Evolutionary conservation across 2,888 invertebrate genomes (phyloP).

Genomic region (Trachelus iudaicus): DNA sequence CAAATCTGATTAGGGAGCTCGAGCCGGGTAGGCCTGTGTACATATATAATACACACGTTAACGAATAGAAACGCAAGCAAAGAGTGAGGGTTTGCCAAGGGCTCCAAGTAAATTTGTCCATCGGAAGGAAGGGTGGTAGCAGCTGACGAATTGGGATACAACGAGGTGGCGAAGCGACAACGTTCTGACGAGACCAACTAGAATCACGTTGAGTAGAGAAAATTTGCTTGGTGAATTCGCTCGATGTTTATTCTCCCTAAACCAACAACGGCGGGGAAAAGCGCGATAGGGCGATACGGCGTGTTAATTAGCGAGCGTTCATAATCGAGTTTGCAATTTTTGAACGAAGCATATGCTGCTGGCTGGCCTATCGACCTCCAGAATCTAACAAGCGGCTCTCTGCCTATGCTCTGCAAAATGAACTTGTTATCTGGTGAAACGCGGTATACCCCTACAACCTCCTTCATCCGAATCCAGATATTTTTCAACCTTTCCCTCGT

Average conservation of each 20-base stretch:
- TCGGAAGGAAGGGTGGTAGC: background rate
- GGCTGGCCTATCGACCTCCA: slow-evolving; percentile 19
- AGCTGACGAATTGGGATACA: background rate
- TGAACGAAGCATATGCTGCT: background rate
- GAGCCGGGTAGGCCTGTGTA: background rate
- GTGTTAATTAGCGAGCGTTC: slow-evolving; percentile 45
- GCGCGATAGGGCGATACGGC: slow-evolving; percentile 26
- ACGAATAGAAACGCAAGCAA: background rate
- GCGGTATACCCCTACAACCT: background rate
- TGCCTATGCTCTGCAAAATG: slow-evolving; percentile 20
- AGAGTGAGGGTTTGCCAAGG: background rate
- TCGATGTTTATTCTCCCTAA: slow-evolving; percentile 42
- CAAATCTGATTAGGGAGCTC: background rate
- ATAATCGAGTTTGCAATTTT: slow-evolving; percentile 49
- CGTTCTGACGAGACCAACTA: background rate
- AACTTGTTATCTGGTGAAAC: slow-evolving; percentile 20
- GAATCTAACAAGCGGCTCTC: slow-evolving; percentile 19
- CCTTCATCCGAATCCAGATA: background rate
- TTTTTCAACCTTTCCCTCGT: background rate
- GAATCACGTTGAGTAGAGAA: slow-evolving; percentile 15
- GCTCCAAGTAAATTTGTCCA: background rate
- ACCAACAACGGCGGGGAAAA: slow-evolving; percentile 26
- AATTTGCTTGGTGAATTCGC: slow-evolving; percentile 45
- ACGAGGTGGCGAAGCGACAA: background rate
- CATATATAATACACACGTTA: background rate